A percentile compares a stretch with the other conserved stretches of the same genome.
These are phyloP conservation scores for Ruditapes philippinarum DNA, from an alignment of 1,140 invertebrate genomes.

Conservation along the genomic window DNA sequence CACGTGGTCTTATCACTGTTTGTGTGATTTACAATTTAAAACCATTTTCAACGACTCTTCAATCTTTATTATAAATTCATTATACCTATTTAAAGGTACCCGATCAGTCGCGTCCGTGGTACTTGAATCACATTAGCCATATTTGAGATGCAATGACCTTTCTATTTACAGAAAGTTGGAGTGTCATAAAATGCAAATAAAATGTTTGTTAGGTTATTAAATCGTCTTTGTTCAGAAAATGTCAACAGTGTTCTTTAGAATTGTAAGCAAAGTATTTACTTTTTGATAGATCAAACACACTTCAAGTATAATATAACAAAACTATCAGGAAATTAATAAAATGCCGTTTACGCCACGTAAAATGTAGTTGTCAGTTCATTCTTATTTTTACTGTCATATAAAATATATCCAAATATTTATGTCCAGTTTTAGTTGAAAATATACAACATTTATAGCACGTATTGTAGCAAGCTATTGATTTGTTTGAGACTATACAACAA, in stretches of 20 bases:
- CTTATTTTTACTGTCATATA: too few species aligned
- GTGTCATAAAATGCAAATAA: conserved; percentile 48
- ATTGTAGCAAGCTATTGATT: neutral
- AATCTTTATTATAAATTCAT: conserved; percentile 10
- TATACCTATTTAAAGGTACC: neutral
- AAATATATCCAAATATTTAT: too few species aligned
- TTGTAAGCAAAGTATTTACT: conserved; percentile 39
- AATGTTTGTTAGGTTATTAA: conserved; percentile 24
- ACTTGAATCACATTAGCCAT: neutral
- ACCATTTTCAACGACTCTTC: conserved; percentile 30
- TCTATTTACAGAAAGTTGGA: conserved; percentile 17
- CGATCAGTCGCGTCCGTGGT: neutral
- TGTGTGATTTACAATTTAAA: conserved; percentile 6
- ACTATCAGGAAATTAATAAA: conserved; percentile 44
- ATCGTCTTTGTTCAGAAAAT: conserved; percentile 37
- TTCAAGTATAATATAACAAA: conserved; percentile 20
- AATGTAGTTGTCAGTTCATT: neutral
- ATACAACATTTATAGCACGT: neutral
- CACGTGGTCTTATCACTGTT: neutral
- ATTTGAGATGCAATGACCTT: neutral
- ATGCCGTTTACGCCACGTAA: neutral
- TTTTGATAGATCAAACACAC: conserved; percentile 4
- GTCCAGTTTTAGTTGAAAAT: neutral
- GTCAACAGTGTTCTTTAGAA: conserved; percentile 34
- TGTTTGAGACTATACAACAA: neutral